phyloP scores from a whole-genome alignment of 2,888 invertebrate species.

The Cinara cedri region DNA sequence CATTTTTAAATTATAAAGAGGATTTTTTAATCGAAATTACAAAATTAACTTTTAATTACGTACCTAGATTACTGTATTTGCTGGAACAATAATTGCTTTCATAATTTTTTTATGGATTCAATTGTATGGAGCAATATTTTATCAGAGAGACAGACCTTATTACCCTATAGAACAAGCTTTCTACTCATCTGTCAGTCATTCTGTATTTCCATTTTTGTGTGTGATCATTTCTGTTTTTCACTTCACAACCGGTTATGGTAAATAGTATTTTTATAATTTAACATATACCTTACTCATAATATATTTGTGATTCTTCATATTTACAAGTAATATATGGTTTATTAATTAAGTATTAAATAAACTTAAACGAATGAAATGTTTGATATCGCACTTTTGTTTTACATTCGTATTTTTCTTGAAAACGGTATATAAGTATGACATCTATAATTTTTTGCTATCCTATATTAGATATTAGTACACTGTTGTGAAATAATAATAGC shows the following conservation, averaged over 20 bases:
- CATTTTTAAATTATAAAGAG: not conserved
- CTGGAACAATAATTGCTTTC: not conserved
- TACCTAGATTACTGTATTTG: not conserved
- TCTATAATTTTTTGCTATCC: too few species aligned
- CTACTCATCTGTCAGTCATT: conserved; percentile 12
- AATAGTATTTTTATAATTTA: not conserved
- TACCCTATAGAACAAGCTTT: conserved; percentile 32
- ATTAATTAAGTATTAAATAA: too few species aligned
- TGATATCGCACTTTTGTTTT: too few species aligned
- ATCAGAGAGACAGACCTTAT: conserved; percentile 1
- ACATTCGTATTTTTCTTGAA: too few species aligned
- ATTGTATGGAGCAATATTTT: conserved; percentile 19
- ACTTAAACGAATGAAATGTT: too few species aligned
- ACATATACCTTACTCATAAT: too few species aligned
- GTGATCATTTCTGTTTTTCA: not conserved
- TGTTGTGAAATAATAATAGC: too few species aligned
- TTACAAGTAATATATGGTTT: too few species aligned
- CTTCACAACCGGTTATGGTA: conserved; percentile 41
- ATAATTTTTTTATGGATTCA: not conserved
- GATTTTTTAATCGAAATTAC: not conserved
- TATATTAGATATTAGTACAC: too few species aligned
- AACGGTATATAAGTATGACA: too few species aligned
- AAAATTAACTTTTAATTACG: not conserved
- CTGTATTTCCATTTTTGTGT: not conserved
- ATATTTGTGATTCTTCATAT: too few species aligned